Evolutionary conservation across 2,113 vertebrate species (phyloP).

Genomic region (Phasianus colchicus): DNA sequence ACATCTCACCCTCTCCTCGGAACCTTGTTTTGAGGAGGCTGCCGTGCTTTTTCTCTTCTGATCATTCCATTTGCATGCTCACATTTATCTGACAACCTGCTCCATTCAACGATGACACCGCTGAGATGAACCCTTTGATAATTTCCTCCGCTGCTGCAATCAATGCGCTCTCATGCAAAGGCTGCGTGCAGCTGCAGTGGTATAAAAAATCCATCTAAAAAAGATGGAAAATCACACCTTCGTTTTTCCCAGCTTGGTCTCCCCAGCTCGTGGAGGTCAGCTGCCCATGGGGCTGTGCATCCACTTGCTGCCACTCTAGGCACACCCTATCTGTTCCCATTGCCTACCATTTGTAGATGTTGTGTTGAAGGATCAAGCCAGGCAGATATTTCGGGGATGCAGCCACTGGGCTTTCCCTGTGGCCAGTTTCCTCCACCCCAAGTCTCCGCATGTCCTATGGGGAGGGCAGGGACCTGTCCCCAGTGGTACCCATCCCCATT

Average conservation of each 20-base stretch:
- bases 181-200: background rate
- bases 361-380: background rate
- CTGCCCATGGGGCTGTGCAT: background rate
- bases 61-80: background rate
- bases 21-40: background rate
- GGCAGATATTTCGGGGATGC: background rate
- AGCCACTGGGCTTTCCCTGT: background rate
- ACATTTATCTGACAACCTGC: background rate
- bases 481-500: background rate
- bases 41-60: background rate
- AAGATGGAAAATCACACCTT: background rate
- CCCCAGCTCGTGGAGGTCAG: accelerated
- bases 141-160: background rate
- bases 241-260: background rate
- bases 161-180: background rate
- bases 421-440: background rate
- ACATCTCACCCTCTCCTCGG: background rate
- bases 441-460: background rate
- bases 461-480: background rate
- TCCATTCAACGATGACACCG: background rate
- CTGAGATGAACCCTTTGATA: background rate
- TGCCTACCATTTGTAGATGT: background rate
- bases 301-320: background rate
- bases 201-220: no score
- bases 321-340: background rate